Percentiles rank a stretch among this genome's conserved stretches.
Conservation (phyloP, 64 coral and sea anemone species). For the Dendrophyllia cribrosa region DNA sequence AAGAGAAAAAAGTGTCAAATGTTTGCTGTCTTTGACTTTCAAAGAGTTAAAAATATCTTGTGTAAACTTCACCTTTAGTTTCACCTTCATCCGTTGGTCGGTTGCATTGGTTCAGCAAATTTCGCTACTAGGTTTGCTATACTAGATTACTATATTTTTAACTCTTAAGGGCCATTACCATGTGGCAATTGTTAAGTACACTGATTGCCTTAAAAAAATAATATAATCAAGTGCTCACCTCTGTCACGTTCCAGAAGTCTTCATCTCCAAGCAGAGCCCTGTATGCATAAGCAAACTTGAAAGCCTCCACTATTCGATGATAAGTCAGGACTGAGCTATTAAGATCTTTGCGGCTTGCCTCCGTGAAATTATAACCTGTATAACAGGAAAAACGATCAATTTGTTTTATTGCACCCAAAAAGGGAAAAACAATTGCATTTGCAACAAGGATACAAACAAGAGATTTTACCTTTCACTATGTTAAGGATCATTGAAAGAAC, state of each 20-base stretch:
- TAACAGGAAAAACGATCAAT: not conserved
- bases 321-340: conserved; percentile 75
- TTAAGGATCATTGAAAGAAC: conserved; percentile 83
- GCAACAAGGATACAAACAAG: no score
- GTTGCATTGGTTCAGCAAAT: no score
- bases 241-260: conserved; percentile 33
- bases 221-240: not conserved
- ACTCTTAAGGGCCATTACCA: no score
- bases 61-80: no score
- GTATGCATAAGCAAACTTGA: conserved; percentile 87
- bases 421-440: no score
- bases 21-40: not conserved
- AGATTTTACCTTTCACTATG: conserved; percentile 83
- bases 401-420: no score
- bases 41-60: not conserved
- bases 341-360: conserved; percentile 49
- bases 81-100: no score
- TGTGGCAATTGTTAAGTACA: no score
- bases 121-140: no score
- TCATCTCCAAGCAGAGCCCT: conserved; percentile 66
- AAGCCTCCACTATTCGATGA: conserved; percentile 79
- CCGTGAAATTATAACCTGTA: conserved; percentile 83
- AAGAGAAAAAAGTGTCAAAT: not conserved
- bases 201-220: not conserved
- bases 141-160: no score